These are phyloP conservation scores for Pomacea maculata DNA, from an alignment of 1,140 invertebrate species.

Conservation along the genomic window DNA sequence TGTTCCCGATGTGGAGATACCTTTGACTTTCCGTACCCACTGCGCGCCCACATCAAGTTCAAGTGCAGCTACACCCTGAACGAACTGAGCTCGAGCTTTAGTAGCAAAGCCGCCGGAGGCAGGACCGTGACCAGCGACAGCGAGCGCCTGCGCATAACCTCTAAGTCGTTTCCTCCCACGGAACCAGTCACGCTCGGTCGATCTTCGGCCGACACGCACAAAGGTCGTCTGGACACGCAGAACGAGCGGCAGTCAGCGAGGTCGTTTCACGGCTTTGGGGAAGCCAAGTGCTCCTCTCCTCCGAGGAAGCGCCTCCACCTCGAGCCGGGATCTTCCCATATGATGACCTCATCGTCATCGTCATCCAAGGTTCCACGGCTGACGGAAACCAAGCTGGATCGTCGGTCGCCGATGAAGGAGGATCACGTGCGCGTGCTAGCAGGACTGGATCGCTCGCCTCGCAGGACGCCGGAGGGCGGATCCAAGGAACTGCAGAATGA, in stretches of 20 bases:
- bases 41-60: slow-evolving; percentile 61
- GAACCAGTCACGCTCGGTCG: not conserved
- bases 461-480: not conserved
- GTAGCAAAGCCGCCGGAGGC: not conserved
- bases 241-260: not conserved
- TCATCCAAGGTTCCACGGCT: slow-evolving; percentile 9
- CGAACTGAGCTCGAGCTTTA: not conserved
- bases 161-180: not conserved
- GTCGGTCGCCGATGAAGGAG: slow-evolving; percentile 10
- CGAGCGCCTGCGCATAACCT: not conserved
- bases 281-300: not conserved
- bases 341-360: not conserved
- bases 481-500: slow-evolving; percentile 19
- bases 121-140: not conserved
- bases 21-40: slow-evolving; percentile 54
- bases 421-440: not conserved
- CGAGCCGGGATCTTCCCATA: not conserved
- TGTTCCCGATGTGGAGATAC: slow-evolving; percentile 56
- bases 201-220: not conserved
- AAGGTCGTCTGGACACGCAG: not conserved
- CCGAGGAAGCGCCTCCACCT: not conserved
- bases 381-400: slow-evolving; percentile 6
- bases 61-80: slow-evolving; percentile 42
- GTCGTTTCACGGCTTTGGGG: slow-evolving; percentile 3
- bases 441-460: slow-evolving; percentile 10